Conservation (phyloP, 2,797 vertebrate genomes). For the Rhabdophis nuchalis region DNA sequence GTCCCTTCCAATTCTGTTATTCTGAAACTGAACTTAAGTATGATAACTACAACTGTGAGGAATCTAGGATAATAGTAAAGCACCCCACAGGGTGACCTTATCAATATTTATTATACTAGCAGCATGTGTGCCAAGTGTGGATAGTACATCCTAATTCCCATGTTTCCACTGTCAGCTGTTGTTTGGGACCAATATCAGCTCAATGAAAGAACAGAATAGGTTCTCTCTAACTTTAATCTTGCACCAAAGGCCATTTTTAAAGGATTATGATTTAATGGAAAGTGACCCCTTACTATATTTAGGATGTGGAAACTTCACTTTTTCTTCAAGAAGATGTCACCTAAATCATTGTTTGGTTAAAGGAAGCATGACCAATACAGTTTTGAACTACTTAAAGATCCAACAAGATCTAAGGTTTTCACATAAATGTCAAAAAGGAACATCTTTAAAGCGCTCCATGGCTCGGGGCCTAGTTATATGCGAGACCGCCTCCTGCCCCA, state of each 20-base stretch:
- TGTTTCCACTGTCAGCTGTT: constrained; percentile 46
- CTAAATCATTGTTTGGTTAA: constrained; percentile 19
- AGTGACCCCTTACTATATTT: constrained; percentile 24
- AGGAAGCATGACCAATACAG: neutral
- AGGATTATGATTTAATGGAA: constrained; percentile 18
- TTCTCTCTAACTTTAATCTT: constrained; percentile 17
- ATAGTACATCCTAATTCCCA: constrained; percentile 15
- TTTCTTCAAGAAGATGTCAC: constrained; percentile 37
- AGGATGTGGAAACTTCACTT: constrained; percentile 10
- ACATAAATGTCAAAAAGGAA: neutral
- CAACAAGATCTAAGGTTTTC: neutral
- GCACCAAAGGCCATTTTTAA: constrained; percentile 3
- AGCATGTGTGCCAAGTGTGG: constrained; percentile 17
- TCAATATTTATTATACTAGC: constrained; percentile 50
- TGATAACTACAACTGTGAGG: constrained; percentile 35
- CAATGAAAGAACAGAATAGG: constrained; percentile 13
- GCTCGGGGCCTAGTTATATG: too few species aligned
- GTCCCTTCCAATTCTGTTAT: neutral
- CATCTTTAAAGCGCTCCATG: too few species aligned
- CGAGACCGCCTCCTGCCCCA: too few species aligned
- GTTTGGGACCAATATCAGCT: constrained; percentile 7
- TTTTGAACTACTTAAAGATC: neutral
- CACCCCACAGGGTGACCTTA: constrained; percentile 26
- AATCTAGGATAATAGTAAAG: constrained; percentile 41
- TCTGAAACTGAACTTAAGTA: neutral